Conservation (phyloP, 2,797 vertebrate genomes). For the Salmo trutta region DNA sequence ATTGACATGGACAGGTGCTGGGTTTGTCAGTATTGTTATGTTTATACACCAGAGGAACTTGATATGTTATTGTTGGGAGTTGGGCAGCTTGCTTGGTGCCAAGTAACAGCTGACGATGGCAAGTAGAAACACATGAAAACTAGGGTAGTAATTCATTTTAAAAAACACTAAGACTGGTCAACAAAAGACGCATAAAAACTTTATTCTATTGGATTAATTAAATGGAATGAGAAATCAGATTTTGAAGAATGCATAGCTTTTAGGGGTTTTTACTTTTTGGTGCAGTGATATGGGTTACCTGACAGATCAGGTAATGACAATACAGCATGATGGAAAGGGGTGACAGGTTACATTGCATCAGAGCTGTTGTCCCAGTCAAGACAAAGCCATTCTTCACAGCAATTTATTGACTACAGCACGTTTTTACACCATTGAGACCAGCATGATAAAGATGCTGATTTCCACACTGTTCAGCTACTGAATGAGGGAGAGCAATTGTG, state of each 20-base stretch:
- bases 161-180: not conserved
- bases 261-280: not conserved
- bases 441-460: not conserved
- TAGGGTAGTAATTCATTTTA: not conserved
- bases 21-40: slow-evolving; percentile 72
- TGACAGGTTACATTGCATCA: not conserved
- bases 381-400: not conserved
- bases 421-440: not conserved
- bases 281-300: not conserved
- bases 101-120: slow-evolving; percentile 26
- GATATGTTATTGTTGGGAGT: slow-evolving; percentile 52
- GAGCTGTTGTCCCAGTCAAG: not conserved
- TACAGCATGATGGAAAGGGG: not conserved
- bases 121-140: not conserved
- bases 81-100: slow-evolving; percentile 28
- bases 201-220: not conserved
- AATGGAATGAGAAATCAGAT: not conserved
- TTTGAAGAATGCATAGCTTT: not conserved
- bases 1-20: slow-evolving; percentile 72
- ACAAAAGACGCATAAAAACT: not conserved
- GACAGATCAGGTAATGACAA: not conserved
- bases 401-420: not conserved
- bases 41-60: slow-evolving; percentile 67
- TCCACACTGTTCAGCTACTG: not conserved
- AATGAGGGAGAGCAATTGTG: not conserved